phyloP scores from a whole-genome alignment of 2,113 vertebrate genomes.

The Eurystomus gularis region DNA sequence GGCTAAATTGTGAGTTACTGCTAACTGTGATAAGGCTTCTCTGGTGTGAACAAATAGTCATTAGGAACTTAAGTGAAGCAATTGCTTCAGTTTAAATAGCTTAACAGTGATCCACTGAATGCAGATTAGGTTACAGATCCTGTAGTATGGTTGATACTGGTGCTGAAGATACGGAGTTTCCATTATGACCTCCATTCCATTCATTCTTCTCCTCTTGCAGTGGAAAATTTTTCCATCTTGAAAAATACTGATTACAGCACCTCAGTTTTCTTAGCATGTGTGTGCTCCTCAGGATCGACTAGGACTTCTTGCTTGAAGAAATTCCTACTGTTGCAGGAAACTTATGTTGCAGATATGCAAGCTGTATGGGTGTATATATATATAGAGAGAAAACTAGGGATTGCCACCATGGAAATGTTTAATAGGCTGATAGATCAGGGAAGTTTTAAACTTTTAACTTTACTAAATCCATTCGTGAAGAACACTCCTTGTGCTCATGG shows the following conservation, averaged over 20 bases:
- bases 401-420: background rate
- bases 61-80: conserved; percentile 8
- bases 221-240: background rate
- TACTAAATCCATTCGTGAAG: background rate
- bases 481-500: background rate
- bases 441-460: background rate
- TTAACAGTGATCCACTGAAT: background rate
- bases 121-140: background rate
- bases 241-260: background rate
- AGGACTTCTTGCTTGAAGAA: background rate
- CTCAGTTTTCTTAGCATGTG: background rate
- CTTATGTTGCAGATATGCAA: background rate
- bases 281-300: background rate
- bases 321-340: background rate
- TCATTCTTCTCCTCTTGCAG: background rate
- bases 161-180: background rate
- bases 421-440: background rate
- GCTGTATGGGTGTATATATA: fast-evolving
- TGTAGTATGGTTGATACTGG: background rate
- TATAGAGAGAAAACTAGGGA: background rate
- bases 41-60: conserved; percentile 26
- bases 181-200: background rate
- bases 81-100: conserved; percentile 12
- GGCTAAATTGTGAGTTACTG: background rate
- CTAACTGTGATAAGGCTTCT: background rate